A percentile compares a stretch with the other conserved stretches of the same genome.
These are phyloP conservation scores for Xiphorhynchus erythropygius DNA, from an alignment of 2,797 vertebrate genomes.

Conservation along the genomic window DNA sequence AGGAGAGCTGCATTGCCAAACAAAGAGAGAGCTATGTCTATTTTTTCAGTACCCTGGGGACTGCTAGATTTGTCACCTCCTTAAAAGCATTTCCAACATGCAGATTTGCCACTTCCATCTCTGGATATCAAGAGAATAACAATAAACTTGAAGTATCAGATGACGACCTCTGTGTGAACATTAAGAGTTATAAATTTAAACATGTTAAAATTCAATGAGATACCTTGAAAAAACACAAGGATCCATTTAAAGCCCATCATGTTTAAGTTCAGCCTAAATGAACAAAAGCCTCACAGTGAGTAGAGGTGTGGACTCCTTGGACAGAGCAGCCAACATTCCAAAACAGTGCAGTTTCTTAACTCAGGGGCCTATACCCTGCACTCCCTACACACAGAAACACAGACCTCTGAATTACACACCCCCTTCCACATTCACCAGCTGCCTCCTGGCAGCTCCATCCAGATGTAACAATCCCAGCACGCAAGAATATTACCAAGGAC, in stretches of 20 bases:
- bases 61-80: background rate
- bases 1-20: background rate
- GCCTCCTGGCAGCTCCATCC: background rate
- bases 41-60: background rate
- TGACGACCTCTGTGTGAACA: background rate
- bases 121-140: background rate
- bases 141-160: background rate
- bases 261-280: background rate
- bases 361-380: background rate
- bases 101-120: background rate
- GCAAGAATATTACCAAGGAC: background rate
- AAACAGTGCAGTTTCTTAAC: background rate
- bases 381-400: background rate
- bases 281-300: background rate
- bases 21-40: background rate
- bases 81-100: background rate
- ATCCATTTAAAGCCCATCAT: background rate
- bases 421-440: background rate
- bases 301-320: background rate
- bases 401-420: background rate
- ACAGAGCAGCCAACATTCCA: background rate
- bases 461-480: background rate
- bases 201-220: background rate
- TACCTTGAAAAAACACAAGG: background rate
- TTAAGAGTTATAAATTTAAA: background rate